These are phyloP conservation scores for Drosophila paranaensis DNA, from an alignment of 2,888 invertebrate species.

Conservation along the genomic window DNA sequence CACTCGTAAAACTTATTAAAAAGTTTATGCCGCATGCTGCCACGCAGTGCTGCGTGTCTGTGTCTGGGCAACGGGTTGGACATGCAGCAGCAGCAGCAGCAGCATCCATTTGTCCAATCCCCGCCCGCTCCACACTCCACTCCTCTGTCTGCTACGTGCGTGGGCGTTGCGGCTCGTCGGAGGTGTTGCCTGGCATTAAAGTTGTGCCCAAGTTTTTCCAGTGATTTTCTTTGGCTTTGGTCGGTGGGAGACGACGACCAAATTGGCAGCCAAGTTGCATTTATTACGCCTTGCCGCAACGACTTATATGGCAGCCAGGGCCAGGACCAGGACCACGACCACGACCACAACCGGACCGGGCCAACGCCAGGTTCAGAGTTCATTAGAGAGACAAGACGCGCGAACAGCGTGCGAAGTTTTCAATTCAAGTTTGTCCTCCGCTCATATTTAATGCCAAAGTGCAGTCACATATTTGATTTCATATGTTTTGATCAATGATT, in stretches of 20 bases:
- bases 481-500: slow-evolving; percentile 55
- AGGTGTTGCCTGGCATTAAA: slow-evolving; percentile 51
- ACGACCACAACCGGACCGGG: neutral
- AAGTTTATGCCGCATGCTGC: slow-evolving; percentile 72
- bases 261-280: slow-evolving; percentile 60
- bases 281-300: slow-evolving; percentile 55
- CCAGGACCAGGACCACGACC: slow-evolving; percentile 1
- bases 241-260: slow-evolving; percentile 35
- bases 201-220: slow-evolving; percentile 47
- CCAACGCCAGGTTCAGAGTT: slow-evolving; percentile 47
- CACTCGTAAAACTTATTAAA: slow-evolving; percentile 81
- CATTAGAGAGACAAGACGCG: slow-evolving; percentile 48
- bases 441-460: slow-evolving; percentile 48
- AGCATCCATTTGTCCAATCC: slow-evolving; percentile 28
- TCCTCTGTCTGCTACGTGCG: slow-evolving; percentile 47
- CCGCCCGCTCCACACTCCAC: neutral
- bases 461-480: slow-evolving; percentile 45
- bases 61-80: slow-evolving; percentile 33
- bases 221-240: slow-evolving; percentile 57
- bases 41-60: slow-evolving; percentile 38
- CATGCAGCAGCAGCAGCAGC: slow-evolving; percentile 30
- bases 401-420: slow-evolving; percentile 45
- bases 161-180: slow-evolving; percentile 42
- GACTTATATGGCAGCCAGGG: slow-evolving; percentile 42
- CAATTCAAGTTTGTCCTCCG: slow-evolving; percentile 30